Percentiles rank a stretch among this genome's conserved stretches.
Conservation (phyloP, 2,113 vertebrate genomes). For the Leucopsar rothschildi region DNA sequence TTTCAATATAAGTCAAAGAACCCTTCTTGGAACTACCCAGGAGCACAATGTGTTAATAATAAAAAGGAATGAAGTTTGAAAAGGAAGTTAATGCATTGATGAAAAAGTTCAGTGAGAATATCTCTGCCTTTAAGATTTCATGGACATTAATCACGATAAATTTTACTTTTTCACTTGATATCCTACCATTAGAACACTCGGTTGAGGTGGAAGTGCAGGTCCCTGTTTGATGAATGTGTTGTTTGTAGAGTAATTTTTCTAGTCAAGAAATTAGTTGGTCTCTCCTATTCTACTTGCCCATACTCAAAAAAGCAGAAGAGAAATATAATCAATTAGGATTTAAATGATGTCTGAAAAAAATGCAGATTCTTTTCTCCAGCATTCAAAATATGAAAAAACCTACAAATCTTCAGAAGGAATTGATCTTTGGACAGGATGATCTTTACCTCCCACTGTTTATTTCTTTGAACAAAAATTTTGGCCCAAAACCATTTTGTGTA, state of each 20-base stretch:
- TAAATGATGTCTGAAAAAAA: neutral
- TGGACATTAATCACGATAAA: neutral
- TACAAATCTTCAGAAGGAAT: neutral
- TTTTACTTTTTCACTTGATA: neutral
- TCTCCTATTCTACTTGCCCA: neutral
- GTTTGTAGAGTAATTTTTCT: neutral
- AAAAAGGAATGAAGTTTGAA: neutral
- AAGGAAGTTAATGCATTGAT: neutral
- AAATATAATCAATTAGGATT: neutral
- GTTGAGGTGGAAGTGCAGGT: neutral
- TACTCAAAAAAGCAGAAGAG: neutral
- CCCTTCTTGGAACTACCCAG: neutral
- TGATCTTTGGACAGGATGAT: neutral
- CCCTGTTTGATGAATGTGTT: neutral
- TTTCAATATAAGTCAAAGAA: neutral
- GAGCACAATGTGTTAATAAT: neutral
- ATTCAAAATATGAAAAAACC: neutral
- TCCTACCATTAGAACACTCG: neutral
- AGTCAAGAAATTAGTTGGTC: neutral
- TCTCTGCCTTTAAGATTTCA: neutral
- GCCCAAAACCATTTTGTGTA: neutral
- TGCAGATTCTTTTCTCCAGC: neutral
- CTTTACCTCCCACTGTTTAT: neutral
- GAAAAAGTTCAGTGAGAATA: neutral
- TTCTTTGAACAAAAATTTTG: neutral